Evolutionary conservation across 1,140 invertebrate genomes (phyloP).

Genomic region (Penaeus japonicus): DNA sequence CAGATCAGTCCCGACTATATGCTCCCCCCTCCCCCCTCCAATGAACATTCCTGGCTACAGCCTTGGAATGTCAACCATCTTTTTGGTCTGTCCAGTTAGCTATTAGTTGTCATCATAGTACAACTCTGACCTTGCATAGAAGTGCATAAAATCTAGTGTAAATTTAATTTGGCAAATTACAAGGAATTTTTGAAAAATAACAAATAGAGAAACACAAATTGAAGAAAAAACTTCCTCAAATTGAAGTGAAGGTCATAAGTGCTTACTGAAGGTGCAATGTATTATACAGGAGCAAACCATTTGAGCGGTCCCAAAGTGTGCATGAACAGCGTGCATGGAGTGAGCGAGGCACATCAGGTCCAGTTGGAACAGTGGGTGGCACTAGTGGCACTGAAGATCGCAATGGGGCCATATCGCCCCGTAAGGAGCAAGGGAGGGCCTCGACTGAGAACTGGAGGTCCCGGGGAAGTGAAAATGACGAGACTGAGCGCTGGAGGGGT

Average conservation of each 20-base stretch:
- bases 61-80: no score
- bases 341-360: conserved; percentile 62
- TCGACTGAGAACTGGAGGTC: conserved; percentile 67
- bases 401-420: conserved; percentile 59
- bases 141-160: no score
- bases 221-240: no score
- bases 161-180: no score
- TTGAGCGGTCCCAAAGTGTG: conserved; percentile 56
- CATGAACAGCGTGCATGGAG: conserved; percentile 64
- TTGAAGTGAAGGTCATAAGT: no score
- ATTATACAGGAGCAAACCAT: conserved; percentile 47
- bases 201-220: background rate
- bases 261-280: background rate
- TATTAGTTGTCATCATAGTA: no score
- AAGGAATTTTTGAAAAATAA: no score
- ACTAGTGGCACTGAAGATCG: conserved; percentile 58
- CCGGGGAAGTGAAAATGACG: conserved; percentile 61
- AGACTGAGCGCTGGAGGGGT: conserved; percentile 67
- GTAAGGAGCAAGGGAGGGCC: conserved; percentile 67
- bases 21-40: no score
- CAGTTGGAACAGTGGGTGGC: conserved; percentile 60
- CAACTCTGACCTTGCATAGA: no score
- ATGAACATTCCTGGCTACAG: no score
- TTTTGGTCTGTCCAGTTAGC: no score
- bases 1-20: no score